A percentile compares a stretch with the other conserved stretches of the same genome.
These are phyloP conservation scores for Tympanoctomys barrerae DNA, from an alignment of 2,797 vertebrate species.

Conservation along the genomic window DNA sequence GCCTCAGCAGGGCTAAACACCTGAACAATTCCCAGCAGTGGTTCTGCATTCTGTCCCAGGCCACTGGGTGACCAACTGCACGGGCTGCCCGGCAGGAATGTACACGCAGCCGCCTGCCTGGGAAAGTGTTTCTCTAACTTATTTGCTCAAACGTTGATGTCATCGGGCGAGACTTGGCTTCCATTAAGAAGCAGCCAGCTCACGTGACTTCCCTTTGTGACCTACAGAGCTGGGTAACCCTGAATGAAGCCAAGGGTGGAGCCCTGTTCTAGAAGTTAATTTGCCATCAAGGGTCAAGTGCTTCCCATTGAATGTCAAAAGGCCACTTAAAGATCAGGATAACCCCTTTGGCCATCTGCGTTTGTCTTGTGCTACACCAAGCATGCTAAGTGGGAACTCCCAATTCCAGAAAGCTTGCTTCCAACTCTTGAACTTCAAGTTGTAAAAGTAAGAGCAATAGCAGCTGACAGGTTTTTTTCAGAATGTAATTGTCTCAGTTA, in stretches of 20 bases:
- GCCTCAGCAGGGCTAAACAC: background rate
- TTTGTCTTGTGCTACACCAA: slow-evolving; percentile 45
- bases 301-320: slow-evolving; percentile 68
- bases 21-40: background rate
- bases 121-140: background rate
- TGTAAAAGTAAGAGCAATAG: slow-evolving; percentile 4
- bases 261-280: slow-evolving; percentile 37
- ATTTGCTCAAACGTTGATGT: background rate
- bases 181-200: background rate
- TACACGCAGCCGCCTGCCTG: background rate
- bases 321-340: slow-evolving; percentile 56
- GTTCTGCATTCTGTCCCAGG: background rate
- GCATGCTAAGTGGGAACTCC: background rate
- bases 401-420: background rate
- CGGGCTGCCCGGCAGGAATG: no score
- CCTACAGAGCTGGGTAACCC: background rate
- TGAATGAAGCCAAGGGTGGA: background rate
- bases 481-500: background rate
- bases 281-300: slow-evolving; percentile 69
- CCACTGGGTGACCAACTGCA: background rate
- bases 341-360: background rate
- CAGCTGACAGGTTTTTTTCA: background rate
- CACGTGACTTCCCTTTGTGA: background rate
- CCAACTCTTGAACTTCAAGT: background rate
- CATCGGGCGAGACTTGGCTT: background rate